Base-by-base conservation (phyloP, 2,113 vertebrate genomes). In the Brienomyrus longianalis region DNA sequence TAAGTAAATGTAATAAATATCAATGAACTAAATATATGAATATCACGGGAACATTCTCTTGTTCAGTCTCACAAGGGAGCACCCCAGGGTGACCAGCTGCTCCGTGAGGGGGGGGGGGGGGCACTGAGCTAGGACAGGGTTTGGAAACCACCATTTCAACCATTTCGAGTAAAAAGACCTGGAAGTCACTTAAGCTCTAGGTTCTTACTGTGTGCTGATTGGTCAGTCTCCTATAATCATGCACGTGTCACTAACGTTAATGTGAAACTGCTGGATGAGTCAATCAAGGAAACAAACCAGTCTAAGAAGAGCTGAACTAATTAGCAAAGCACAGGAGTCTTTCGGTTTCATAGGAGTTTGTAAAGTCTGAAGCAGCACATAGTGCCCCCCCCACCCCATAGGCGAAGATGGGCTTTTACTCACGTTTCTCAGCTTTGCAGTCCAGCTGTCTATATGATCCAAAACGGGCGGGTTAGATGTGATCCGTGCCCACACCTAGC, bases 341-440 rank as follows among this genome's bases (percentile, higher is more conserved):
- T 23, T 23, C 21, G 9, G 21, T 8, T 59, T 59, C 2, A 56
- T 23, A 59, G 56, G 2, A 59, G 56, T 9, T 59, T 59, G 56
- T 59, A 9, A 59, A 23, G 0, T 21, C 56, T 23, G 56, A 27
- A 11, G 66, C n/a, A 35, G 27, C 66, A 11, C 35, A 54, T 1
- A 2, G 56, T 3, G 35, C 31, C 39, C 17, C 80, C 0, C 17
- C 77, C 39, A 54, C 15, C 27, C 35, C 35, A 13, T 39, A 77
- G 4, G 50, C 45, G 21, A 39, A 27, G 39, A 31, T 8, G 3
- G 11, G 15, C 2, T 27, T 9, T 54, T 5, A 93, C 97, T 96
- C 59, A 99, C 98, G 39, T 99, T 99, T 96, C 98, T 95, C 88
- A 99, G 97, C 89, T 98, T 99, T 0, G 98, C 98, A 0, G 98